Evolutionary conservation across 92 coral and sea anemone species (phyloP).

Genomic region (Meandrina meandrites): DNA sequence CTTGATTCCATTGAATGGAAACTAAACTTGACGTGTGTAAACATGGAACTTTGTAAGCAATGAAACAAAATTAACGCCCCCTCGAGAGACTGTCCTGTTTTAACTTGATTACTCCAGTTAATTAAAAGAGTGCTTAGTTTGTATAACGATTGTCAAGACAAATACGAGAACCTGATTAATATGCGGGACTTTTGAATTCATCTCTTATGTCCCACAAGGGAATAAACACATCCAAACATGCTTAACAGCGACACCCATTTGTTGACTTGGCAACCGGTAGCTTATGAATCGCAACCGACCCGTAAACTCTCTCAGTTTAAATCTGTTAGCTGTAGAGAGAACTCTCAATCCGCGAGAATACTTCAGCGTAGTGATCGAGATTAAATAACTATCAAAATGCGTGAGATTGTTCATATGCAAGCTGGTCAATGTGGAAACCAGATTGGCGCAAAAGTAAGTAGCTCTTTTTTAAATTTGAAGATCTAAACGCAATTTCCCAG

Average conservation of each 20-base stretch:
- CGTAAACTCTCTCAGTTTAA: not conserved
- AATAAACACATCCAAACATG: constrained; percentile 29
- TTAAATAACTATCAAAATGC: constrained; percentile 56
- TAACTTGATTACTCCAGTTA: constrained; percentile 17
- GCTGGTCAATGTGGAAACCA: constrained; percentile 99
- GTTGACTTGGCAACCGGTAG: constrained; percentile 38
- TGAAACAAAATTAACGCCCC: not conserved
- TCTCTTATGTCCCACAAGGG: constrained; percentile 24
- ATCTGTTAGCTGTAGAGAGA: constrained; percentile 16
- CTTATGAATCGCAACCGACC: constrained; percentile 23
- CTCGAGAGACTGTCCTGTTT: not conserved
- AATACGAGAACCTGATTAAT: constrained; percentile 2
- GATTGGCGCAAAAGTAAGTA: constrained; percentile 90
- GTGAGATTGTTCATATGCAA: constrained; percentile 93
- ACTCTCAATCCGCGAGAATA: not conserved
- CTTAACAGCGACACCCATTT: constrained; percentile 11
- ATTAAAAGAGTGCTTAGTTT: constrained; percentile 34
- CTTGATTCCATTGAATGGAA: not conserved
- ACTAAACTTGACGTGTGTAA: not conserved
- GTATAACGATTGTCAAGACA: constrained; percentile 6
- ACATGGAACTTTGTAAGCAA: not conserved
- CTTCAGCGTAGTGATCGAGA: not conserved
- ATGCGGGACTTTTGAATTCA: constrained; percentile 22
- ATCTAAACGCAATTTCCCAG: not conserved
- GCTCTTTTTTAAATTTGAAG: not conserved